phyloP scores from a whole-genome alignment of 2,797 vertebrate species.

The Sphenopsis melanotis region DNA sequence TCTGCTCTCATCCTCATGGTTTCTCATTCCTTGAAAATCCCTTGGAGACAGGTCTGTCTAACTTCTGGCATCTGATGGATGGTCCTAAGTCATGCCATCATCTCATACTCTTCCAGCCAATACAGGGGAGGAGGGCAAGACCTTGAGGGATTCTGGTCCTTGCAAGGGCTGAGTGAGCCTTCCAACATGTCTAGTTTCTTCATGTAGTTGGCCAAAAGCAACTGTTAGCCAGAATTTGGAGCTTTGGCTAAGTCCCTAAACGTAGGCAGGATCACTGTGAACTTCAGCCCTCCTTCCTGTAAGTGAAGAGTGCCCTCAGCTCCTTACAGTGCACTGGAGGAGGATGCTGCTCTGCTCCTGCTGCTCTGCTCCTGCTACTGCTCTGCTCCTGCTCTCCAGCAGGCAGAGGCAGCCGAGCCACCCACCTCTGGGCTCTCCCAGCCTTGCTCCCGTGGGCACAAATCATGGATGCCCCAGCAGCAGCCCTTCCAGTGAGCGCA shows the following conservation, averaged over 20 bases:
- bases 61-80: background rate
- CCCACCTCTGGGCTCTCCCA: background rate
- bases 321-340: background rate
- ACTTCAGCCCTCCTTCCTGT: background rate
- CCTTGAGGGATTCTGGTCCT: background rate
- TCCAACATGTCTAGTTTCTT: background rate
- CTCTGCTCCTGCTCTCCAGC: background rate
- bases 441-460: background rate
- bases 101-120: background rate
- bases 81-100: background rate
- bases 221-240: background rate
- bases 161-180: background rate
- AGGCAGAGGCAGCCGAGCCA: background rate
- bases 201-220: background rate
- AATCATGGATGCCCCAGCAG: background rate
- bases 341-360: background rate
- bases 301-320: background rate
- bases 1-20: background rate
- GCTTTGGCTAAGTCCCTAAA: background rate
- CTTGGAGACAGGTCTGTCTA: rapidly evolving
- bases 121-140: background rate
- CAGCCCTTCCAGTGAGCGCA: background rate
- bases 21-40: background rate
- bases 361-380: background rate
- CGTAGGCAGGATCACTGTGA: background rate